phyloP scores from a whole-genome alignment of 2,113 vertebrate genomes.

The Scophthalmus maximus region DNA sequence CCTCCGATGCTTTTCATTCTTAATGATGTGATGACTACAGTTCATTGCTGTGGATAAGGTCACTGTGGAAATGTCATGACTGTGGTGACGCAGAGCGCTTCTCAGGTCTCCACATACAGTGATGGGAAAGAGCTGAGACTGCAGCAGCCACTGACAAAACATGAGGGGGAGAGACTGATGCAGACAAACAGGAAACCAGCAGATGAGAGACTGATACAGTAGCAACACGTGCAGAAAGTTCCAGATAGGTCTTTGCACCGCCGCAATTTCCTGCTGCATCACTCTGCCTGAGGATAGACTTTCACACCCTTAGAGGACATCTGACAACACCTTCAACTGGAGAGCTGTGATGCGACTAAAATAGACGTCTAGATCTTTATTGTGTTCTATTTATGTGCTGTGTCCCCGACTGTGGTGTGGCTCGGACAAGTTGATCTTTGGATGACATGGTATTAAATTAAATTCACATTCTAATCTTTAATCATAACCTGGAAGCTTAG shows the following conservation, averaged over 20 bases:
- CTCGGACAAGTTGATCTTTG: slow-evolving; percentile 1
- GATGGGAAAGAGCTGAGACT: slow-evolving; percentile 23
- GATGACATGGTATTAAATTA: background rate
- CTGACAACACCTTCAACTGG: slow-evolving; percentile 57
- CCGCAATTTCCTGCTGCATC: slow-evolving; percentile 53
- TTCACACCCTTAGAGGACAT: slow-evolving; percentile 68
- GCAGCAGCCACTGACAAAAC: background rate
- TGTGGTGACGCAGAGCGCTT: slow-evolving; percentile 13
- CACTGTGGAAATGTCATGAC: slow-evolving; percentile 21
- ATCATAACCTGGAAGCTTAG: background rate
- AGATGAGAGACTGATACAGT: slow-evolving; percentile 10
- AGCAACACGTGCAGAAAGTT: slow-evolving; percentile 34
- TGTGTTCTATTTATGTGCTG: slow-evolving; percentile 34
- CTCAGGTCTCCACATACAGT: slow-evolving; percentile 15
- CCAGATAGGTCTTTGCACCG: slow-evolving; percentile 30
- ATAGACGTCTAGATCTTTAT: slow-evolving; percentile 42
- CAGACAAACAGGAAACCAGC: slow-evolving; percentile 45
- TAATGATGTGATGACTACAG: slow-evolving; percentile 27
- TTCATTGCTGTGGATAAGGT: slow-evolving; percentile 47
- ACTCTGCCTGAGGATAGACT: slow-evolving; percentile 51
- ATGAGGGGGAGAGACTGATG: slow-evolving; percentile 10
- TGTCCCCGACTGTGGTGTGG: background rate
- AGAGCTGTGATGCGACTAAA: slow-evolving; percentile 41
- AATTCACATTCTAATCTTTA: background rate
- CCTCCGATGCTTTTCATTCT: too few relatives aligned